phyloP scores from a whole-genome alignment of 1,140 invertebrate species.

The Drosophila suzukii region DNA sequence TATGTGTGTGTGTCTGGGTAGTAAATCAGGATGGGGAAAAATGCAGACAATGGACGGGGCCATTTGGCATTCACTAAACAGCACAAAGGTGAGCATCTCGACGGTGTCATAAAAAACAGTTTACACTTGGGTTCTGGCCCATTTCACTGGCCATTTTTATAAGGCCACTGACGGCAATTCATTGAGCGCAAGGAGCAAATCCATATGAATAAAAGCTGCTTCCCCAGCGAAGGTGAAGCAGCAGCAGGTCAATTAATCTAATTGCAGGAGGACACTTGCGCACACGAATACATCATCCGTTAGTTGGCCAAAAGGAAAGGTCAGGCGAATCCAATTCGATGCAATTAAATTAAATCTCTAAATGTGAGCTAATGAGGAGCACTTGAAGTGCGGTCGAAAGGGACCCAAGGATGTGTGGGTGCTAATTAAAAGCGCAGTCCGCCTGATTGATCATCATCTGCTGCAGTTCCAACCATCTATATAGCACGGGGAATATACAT shows the following conservation, averaged over 20 bases:
- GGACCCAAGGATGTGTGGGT: not conserved
- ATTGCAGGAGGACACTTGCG: conserved; percentile 54
- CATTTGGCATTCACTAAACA: conserved; percentile 52
- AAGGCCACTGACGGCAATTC: conserved; percentile 68
- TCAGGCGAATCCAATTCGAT: conserved; percentile 54
- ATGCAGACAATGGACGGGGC: conserved; percentile 68
- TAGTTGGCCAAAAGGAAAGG: conserved; percentile 35
- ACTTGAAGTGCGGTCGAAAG: conserved; percentile 49
- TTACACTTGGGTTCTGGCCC: conserved; percentile 52
- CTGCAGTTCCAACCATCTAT: conserved; percentile 23
- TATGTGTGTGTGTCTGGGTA: conserved; percentile 23
- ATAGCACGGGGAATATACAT: not conserved
- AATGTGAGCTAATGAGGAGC: conserved; percentile 67
- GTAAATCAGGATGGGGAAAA: conserved; percentile 64
- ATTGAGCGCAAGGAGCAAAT: conserved; percentile 25
- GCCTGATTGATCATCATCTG: conserved; percentile 37
- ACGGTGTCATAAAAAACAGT: conserved; percentile 70
- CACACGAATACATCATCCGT: conserved; percentile 15
- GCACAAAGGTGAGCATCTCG: conserved; percentile 56
- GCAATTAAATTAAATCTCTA: conserved; percentile 71
- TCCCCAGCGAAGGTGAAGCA: conserved; percentile 5
- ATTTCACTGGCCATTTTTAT: conserved; percentile 67
- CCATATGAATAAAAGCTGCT: conserved; percentile 8
- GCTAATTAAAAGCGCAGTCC: conserved; percentile 58
- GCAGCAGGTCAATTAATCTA: conserved; percentile 68